Evolutionary conservation across 2,888 invertebrate genomes (phyloP).

Genomic region (Rhyacophila evoluta): DNA sequence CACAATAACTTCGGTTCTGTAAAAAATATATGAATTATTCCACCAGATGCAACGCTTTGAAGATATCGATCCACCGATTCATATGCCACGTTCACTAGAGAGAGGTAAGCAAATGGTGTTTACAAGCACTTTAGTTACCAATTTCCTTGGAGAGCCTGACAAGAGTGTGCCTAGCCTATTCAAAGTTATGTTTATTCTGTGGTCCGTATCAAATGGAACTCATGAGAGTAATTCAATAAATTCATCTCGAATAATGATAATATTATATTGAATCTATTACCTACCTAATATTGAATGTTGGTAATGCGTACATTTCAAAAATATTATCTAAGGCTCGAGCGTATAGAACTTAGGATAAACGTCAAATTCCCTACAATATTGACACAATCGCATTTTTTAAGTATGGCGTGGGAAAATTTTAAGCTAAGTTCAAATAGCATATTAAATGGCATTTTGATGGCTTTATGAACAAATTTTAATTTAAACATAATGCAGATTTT

Average conservation of each 20-base stretch:
- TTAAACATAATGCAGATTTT: no score
- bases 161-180: conserved; percentile 27
- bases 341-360: no score
- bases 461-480: no score
- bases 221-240: conserved; percentile 18
- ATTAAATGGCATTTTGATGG: no score
- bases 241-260: conserved; percentile 1
- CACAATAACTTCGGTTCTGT: no score
- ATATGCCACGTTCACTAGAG: not conserved
- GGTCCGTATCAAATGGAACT: conserved; percentile 19
- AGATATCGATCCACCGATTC: conserved; percentile 6
- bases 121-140: conserved; percentile 30
- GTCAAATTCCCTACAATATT: no score
- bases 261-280: not conserved
- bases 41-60: not conserved
- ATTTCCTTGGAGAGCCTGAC: conserved; percentile 27
- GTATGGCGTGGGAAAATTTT: no score
- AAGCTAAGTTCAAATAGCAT: no score
- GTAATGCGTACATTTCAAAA: no score
- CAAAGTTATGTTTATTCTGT: conserved; percentile 27
- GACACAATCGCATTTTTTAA: no score
- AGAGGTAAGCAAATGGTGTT: conserved; percentile 30
- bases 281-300: not conserved
- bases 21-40: no score
- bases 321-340: no score